Evolutionary conservation across 2,888 invertebrate genomes (phyloP).

Genomic region (Athrips mouffetella): DNA sequence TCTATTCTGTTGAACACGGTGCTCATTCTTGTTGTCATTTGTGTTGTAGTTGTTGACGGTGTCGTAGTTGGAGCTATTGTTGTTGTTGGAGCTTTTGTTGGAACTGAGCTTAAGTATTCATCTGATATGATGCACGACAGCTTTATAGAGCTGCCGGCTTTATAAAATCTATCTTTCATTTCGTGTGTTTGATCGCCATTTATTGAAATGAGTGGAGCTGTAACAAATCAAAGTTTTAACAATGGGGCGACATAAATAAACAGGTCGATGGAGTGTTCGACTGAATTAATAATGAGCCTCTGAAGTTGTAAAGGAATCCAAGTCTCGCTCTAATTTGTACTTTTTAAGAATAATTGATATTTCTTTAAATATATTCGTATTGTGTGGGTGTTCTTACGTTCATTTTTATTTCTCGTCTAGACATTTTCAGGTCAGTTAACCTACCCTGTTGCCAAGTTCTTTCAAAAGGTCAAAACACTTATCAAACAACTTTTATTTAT

Average conservation of each 20-base stretch:
- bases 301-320: conserved; percentile 1
- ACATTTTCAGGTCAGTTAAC: no score
- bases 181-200: conserved; percentile 84
- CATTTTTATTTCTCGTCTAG: no score
- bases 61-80: conserved; percentile 46
- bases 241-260: conserved; percentile 1
- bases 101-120: conserved; percentile 50
- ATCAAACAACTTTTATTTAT: no score
- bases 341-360: no score
- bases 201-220: conserved; percentile 85
- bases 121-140: conserved; percentile 79
- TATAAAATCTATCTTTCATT: conserved; percentile 84
- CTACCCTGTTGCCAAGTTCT: no score
- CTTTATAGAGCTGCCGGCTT: conserved; percentile 85
- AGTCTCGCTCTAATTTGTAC: no score
- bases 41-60: conserved; percentile 57
- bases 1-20: conserved; percentile 72
- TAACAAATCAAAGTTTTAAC: conserved; percentile 27
- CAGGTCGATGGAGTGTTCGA: neutral
- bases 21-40: conserved; percentile 62
- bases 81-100: conserved; percentile 47
- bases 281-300: conserved; percentile 6
- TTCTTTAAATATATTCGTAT: no score
- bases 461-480: no score
- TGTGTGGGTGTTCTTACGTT: no score